A percentile compares a stretch with the other conserved stretches of the same genome.
Evolutionary conservation across 1,140 invertebrate genomes (phyloP).

Genomic region (Zaprionus davidi): DNA sequence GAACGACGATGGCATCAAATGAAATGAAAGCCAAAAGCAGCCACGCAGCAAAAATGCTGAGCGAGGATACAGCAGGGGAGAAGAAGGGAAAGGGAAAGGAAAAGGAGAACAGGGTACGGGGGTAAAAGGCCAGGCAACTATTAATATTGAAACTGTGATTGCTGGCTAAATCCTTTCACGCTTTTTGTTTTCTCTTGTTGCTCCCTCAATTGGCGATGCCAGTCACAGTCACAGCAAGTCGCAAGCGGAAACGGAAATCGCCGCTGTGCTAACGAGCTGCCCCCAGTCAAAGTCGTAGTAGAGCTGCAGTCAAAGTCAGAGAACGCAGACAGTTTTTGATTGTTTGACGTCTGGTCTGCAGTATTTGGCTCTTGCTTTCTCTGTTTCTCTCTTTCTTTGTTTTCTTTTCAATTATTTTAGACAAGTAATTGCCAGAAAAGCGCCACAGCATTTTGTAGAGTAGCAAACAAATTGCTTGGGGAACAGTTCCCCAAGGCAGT

Average conservation of each 20-base stretch:
- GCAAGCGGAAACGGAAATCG: constrained; percentile 72
- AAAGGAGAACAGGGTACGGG: background rate
- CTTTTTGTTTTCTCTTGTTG: constrained; percentile 64
- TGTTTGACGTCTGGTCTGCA: constrained; percentile 74
- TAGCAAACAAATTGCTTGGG: constrained; percentile 69
- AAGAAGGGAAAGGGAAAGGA: background rate
- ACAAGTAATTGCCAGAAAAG: constrained; percentile 73
- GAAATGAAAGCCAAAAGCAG: constrained; percentile 75
- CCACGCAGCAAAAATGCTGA: constrained; percentile 76
- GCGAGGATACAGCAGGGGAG: background rate
- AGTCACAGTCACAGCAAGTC: constrained; percentile 52
- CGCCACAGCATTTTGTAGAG: constrained; percentile 14
- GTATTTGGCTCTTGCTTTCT: constrained; percentile 10
- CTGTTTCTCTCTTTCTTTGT: constrained; percentile 12
- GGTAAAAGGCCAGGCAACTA: constrained; percentile 21
- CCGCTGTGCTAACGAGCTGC: constrained; percentile 64
- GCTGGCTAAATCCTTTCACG: constrained; percentile 51
- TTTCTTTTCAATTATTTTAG: constrained; percentile 69
- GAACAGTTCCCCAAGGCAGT: constrained; percentile 67
- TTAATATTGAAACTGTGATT: constrained; percentile 55
- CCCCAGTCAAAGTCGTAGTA: constrained; percentile 18
- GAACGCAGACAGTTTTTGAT: constrained; percentile 65
- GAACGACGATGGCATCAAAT: constrained; percentile 27
- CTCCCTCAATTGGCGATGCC: constrained; percentile 45
- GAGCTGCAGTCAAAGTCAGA: constrained; percentile 11